A percentile compares a stretch with the other conserved stretches of the same genome.
Evolutionary conservation across 2,797 vertebrate genomes (phyloP).

Genomic region (Coccyzus lansbergi): DNA sequence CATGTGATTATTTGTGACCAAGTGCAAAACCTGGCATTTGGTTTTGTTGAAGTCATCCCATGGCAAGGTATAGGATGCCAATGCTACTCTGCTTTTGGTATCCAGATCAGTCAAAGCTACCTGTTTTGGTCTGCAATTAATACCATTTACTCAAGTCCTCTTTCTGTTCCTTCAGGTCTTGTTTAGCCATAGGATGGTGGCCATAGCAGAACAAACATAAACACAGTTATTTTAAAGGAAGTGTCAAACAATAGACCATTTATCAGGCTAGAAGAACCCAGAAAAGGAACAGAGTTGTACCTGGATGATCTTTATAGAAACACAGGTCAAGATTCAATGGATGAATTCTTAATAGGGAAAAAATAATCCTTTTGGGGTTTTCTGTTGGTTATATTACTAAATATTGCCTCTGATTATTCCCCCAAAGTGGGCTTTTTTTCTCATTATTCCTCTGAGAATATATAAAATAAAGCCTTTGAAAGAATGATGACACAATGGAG

Average conservation of each 20-base stretch:
- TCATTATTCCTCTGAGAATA: neutral
- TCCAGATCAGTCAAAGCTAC: neutral
- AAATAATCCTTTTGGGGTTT: neutral
- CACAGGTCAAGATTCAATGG: neutral
- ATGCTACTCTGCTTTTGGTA: neutral
- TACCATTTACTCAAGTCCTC: accelerated
- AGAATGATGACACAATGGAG: neutral
- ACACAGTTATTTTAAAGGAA: neutral
- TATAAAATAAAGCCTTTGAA: neutral
- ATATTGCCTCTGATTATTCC: neutral
- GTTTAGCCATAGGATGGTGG: neutral
- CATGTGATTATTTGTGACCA: too few relatives aligned
- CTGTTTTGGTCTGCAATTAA: neutral
- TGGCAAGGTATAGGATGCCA: neutral
- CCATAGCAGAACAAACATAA: neutral
- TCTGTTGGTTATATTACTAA: neutral
- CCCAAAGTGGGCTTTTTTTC: neutral
- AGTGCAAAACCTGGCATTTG: too few relatives aligned
- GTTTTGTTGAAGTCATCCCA: neutral
- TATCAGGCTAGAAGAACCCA: neutral
- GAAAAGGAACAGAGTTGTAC: neutral
- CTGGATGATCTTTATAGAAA: neutral
- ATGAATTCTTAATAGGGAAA: neutral
- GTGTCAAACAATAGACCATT: neutral
- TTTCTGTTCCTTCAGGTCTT: neutral